Conservation (phyloP, 2,113 vertebrate genomes). For the Eupsittula cactorum region DNA sequence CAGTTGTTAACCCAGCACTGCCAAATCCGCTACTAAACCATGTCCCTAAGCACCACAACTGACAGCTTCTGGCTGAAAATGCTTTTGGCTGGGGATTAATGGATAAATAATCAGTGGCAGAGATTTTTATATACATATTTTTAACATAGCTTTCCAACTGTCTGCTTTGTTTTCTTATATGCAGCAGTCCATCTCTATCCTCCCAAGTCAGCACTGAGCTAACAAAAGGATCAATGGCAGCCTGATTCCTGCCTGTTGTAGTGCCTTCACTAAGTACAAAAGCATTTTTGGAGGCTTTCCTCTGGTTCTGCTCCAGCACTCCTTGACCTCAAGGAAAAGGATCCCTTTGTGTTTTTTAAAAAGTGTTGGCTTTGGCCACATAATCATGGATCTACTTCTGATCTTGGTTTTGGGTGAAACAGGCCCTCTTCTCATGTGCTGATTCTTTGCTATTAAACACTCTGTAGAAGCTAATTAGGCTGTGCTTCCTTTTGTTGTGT, state of each 20-base stretch:
- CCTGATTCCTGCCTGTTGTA: background rate
- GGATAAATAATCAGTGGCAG: constrained; percentile 22
- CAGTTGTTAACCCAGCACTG: background rate
- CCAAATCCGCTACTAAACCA: background rate
- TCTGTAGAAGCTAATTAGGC: background rate
- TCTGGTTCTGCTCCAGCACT: background rate
- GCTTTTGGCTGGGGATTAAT: constrained; percentile 1
- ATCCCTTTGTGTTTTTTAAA: background rate
- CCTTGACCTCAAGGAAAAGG: background rate
- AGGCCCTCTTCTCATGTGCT: background rate
- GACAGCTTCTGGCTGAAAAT: constrained; percentile 2
- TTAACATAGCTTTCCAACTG: background rate
- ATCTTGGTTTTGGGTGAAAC: background rate
- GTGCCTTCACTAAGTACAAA: background rate
- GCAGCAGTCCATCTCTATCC: background rate
- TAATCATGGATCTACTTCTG: background rate
- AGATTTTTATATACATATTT: constrained; percentile 26
- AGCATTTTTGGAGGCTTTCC: background rate
- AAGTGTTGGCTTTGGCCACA: background rate
- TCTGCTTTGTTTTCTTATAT: background rate
- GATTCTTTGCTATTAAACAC: background rate
- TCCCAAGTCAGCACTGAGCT: background rate
- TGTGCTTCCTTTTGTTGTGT: background rate
- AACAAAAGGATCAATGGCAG: fast-evolving
- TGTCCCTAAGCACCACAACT: background rate